These are phyloP conservation scores for Gisinianus flammeolus DNA, from an alignment of 2,888 invertebrate species.

Conservation along the genomic window DNA sequence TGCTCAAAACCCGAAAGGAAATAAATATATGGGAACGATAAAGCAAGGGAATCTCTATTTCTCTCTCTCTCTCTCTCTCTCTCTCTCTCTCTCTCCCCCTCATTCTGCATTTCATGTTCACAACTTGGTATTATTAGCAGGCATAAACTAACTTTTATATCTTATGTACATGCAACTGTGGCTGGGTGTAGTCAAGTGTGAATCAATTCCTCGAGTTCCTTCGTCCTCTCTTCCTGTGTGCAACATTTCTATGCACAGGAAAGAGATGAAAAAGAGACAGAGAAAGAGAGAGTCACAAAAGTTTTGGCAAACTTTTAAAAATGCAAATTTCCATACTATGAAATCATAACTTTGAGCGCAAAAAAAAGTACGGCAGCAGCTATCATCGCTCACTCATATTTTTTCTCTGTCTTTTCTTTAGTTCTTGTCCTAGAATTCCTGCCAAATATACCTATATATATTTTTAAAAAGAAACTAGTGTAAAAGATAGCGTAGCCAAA, in stretches of 20 bases:
- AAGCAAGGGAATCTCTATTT: background rate
- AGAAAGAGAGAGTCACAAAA: slow-evolving; percentile 27
- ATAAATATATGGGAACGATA: background rate
- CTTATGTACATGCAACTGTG: background rate
- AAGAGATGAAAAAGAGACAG: slow-evolving; percentile 10
- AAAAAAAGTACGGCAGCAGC: background rate
- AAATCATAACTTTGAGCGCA: slow-evolving; percentile 15
- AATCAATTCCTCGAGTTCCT: slow-evolving; percentile 30
- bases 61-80: background rate
- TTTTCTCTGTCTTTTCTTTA: slow-evolving; percentile 12
- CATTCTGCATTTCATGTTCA: slow-evolving; percentile 33
- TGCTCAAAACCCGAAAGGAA: background rate
- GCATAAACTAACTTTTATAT: slow-evolving; percentile 39
- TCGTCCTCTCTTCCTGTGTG: background rate
- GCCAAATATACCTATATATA: background rate
- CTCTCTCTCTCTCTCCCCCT: slow-evolving; percentile 1
- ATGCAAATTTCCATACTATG: slow-evolving; percentile 30
- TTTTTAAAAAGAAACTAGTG: too few species aligned
- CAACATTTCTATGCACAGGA: background rate
- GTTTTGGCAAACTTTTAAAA: slow-evolving; percentile 34
- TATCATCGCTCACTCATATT: background rate
- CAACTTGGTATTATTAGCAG: slow-evolving; percentile 35
- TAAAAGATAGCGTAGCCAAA: background rate
- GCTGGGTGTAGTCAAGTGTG: slow-evolving; percentile 35
- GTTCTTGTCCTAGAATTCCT: background rate